Percentiles rank a stretch among this genome's conserved stretches.
Evolutionary conservation across 2,113 vertebrate genomes (phyloP).

Genomic region (Varanus salvator): DNA sequence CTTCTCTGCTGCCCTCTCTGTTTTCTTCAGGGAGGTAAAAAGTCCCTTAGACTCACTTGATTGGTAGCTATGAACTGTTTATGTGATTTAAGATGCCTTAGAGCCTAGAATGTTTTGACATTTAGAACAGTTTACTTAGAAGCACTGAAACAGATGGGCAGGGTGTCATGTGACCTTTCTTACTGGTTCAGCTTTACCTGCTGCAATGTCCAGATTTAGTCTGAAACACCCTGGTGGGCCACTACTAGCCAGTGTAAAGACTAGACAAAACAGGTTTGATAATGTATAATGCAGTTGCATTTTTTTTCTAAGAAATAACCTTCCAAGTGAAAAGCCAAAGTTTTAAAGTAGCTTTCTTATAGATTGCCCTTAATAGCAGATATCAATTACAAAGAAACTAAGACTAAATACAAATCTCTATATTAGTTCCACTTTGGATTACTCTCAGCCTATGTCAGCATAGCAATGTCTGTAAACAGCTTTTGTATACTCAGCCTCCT

Average conservation of each 20-base stretch:
- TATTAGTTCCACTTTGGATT: slow-evolving; percentile 34
- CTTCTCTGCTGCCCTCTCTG: no score
- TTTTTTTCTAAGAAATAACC: neutral
- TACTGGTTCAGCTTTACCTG: neutral
- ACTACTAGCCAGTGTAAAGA: no score
- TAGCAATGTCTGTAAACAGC: slow-evolving; percentile 23
- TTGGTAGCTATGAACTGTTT: neutral
- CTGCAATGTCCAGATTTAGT: neutral
- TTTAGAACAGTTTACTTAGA: neutral
- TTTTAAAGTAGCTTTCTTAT: neutral
- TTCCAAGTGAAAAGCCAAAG: slow-evolving; percentile 34
- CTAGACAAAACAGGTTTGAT: neutral
- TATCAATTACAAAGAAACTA: neutral
- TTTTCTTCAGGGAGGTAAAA: no score
- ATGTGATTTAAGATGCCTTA: neutral
- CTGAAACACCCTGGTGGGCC: neutral
- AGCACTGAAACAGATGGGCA: no score
- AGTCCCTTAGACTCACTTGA: neutral
- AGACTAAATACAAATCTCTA: slow-evolving; percentile 8
- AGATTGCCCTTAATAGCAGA: neutral
- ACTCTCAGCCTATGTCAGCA: slow-evolving; percentile 42
- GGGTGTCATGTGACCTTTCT: neutral
- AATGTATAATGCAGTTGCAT: neutral
- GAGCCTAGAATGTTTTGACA: neutral
- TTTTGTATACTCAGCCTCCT: slow-evolving; percentile 28